Percentiles rank a stretch among this genome's conserved stretches.
Conservation (phyloP, 1,140 invertebrate genomes). For the Drosophila mojavensis region DNA sequence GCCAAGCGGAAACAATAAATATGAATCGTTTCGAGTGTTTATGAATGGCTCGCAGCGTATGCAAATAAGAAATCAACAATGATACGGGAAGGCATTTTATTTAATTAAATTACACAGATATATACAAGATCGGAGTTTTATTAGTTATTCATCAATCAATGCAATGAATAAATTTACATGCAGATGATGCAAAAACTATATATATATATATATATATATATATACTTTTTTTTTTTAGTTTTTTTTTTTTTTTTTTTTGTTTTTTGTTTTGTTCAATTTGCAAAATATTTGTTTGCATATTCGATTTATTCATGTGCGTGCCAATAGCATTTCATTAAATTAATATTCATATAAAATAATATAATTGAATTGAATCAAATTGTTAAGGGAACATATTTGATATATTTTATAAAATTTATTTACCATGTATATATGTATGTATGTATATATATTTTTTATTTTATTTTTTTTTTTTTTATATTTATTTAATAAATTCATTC, state of each 20-base stretch:
- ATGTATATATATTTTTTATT: too few species aligned
- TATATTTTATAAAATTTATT: too few species aligned
- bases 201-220: too few species aligned
- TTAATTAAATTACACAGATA: not conserved
- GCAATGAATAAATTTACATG: constrained; percentile 27
- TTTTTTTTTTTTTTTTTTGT: not conserved
- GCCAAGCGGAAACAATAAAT: constrained; percentile 48
- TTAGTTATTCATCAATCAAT: constrained; percentile 11
- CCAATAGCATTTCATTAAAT: too few species aligned
- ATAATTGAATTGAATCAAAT: too few species aligned
- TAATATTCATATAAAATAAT: too few species aligned
- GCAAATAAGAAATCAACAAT: constrained; percentile 9
- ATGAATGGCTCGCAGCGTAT: constrained; percentile 18
- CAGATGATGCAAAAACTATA: not conserved
- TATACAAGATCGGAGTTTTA: not conserved
- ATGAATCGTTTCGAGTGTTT: constrained; percentile 43
- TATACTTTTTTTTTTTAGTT: too few species aligned
- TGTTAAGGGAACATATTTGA: too few species aligned
- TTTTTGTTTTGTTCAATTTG: not conserved
- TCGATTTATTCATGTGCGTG: too few species aligned
- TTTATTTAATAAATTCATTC: too few species aligned
- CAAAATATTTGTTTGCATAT: constrained; percentile 23
- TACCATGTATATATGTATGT: too few species aligned
- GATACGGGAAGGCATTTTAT: constrained; percentile 13
- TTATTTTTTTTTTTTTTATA: not conserved